Base-by-base conservation (phyloP, 2,113 vertebrate species). In the Hyperoodon ampullatus region DNA sequence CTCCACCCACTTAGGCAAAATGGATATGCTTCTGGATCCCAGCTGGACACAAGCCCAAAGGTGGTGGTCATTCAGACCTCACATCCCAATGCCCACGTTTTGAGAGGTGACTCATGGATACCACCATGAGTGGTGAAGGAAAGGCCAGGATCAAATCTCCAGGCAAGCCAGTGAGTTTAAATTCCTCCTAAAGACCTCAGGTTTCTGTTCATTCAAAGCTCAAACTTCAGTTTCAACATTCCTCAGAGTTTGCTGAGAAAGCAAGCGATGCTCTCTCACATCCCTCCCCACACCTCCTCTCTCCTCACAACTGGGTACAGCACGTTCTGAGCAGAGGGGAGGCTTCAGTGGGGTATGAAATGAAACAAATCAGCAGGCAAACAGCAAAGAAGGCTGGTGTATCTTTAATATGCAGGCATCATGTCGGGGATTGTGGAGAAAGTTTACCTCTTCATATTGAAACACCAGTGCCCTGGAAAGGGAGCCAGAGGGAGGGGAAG, bases 331-430 rank as follows among this genome's bases (percentile, higher is more conserved):
- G 83, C 97, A 92, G 92, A 95, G 94, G 96, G 50, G 80, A 97
- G 90, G 84, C 95, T 95, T 96, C 96, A 97, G 93, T 66, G 95
- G 94, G 95, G 96, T 98, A 97, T 97, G 97, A 97, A 96, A 96
- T 97, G 95, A 97, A 97, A 93, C 91, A 95, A 98, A 97, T 96
- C 97, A 78, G 1, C 94, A 92, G 93, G 93, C 97, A 97, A 86
- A 96, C 96, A 90, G 96, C 93, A 96, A 30, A 94, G 66, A 89
- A 97, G 96, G 72, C 93, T 74, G 71, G 82, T 63, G 60, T 94
- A 77, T 97, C 97, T 97, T 97, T 97, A 97, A 98, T 97, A 97
- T 88, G 92, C 96, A 96, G 93, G 86, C 87, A 85, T 94, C 97
- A 85, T 77, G 93, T 94, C 8, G 2, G 90, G 95, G 84, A 85